Percentiles rank a stretch among this genome's conserved stretches.
These are phyloP conservation scores for Coleophora flavipennella DNA, from an alignment of 2,888 invertebrate genomes.

Conservation along the genomic window DNA sequence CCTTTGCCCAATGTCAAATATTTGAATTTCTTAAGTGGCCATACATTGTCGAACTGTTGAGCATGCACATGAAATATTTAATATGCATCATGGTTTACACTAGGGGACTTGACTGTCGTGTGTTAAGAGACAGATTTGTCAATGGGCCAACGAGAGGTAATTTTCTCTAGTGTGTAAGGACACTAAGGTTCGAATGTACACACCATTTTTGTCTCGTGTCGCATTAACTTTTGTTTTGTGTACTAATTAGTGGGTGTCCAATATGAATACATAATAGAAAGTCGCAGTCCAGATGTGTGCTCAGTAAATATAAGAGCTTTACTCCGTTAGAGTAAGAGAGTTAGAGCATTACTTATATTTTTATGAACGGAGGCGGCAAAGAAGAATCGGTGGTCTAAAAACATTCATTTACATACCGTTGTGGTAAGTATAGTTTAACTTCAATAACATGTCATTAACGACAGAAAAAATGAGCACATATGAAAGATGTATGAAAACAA, in stretches of 20 bases:
- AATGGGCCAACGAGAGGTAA: constrained; percentile 19
- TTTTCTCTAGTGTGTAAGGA: constrained; percentile 33
- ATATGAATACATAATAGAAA: constrained; percentile 69
- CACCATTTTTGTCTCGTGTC: constrained; percentile 52
- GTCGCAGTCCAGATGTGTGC: constrained; percentile 63
- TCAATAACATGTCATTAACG: no score
- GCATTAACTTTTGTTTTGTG: constrained; percentile 56
- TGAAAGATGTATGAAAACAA: no score
- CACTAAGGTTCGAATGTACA: constrained; percentile 39
- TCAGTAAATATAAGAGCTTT: constrained; percentile 62
- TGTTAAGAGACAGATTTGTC: constrained; percentile 38
- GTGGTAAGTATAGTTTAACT: no score
- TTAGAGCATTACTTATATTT: constrained; percentile 34
- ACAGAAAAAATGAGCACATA: no score
- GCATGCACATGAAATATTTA: constrained; percentile 56
- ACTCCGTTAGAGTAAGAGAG: constrained; percentile 45
- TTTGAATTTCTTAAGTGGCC: constrained; percentile 71
- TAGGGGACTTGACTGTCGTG: constrained; percentile 24
- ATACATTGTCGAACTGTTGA: constrained; percentile 62
- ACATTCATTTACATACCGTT: constrained; percentile 22
- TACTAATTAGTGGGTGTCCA: constrained; percentile 71
- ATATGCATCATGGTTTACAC: constrained; percentile 56
- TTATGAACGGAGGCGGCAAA: constrained; percentile 49
- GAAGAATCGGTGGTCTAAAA: constrained; percentile 36
- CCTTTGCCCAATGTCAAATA: constrained; percentile 68